Percentiles rank a stretch among this genome's conserved stretches.
phyloP scores from a whole-genome alignment of 1,140 invertebrate genomes.

The Psix sp. region DNA sequence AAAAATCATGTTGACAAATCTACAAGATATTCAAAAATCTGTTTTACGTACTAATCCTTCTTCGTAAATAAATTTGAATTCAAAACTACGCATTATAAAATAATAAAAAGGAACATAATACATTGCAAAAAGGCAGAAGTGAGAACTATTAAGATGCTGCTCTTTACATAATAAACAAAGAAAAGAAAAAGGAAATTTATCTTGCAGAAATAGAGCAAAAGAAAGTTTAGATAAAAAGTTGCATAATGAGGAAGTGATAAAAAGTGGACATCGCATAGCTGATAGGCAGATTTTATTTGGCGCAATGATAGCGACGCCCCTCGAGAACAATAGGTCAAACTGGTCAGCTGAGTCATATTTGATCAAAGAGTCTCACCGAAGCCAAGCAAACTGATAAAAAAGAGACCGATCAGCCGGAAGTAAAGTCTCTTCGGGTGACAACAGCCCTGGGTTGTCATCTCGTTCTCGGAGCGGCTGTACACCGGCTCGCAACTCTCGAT shows the following conservation, averaged over 20 bases:
- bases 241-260: background rate
- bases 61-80: too few relatives aligned
- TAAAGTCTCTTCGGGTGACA: conserved; percentile 19
- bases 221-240: background rate
- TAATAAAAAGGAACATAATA: too few relatives aligned
- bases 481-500: conserved; percentile 5
- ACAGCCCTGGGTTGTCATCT: conserved; percentile 8
- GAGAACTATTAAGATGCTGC: too few relatives aligned
- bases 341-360: conserved; percentile 15
- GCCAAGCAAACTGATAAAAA: conserved; percentile 12
- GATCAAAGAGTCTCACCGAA: conserved; percentile 15
- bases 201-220: too few relatives aligned
- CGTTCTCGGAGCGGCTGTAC: conserved; percentile 10
- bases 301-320: conserved; percentile 2
- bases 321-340: conserved; percentile 24
- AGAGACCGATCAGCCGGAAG: conserved; percentile 4
- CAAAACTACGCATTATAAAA: too few relatives aligned
- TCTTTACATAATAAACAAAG: too few relatives aligned
- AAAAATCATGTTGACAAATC: background rate
- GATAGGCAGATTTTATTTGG: conserved; percentile 3
- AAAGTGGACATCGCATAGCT: background rate
- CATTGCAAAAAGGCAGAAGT: too few relatives aligned
- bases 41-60: too few relatives aligned
- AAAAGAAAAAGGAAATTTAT: too few relatives aligned
- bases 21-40: too few relatives aligned